These are phyloP conservation scores for Malurus cyaneus DNA, from an alignment of 2,113 vertebrate genomes.

Conservation along the genomic window DNA sequence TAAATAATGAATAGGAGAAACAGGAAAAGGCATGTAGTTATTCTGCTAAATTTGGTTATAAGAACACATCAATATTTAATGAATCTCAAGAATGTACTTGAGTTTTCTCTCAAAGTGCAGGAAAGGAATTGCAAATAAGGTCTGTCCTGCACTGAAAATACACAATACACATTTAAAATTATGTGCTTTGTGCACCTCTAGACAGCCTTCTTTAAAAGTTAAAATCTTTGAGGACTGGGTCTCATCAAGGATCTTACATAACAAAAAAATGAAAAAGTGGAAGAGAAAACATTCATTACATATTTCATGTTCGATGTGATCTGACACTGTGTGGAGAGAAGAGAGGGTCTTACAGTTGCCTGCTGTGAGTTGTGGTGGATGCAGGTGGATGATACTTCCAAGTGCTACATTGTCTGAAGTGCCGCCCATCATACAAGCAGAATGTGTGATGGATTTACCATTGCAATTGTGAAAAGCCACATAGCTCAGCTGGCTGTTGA, in stretches of 20 bases:
- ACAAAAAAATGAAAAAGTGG: not conserved
- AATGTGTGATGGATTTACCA: not conserved
- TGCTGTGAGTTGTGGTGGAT: not conserved
- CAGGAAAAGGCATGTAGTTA: not conserved
- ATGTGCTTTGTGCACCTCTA: not conserved
- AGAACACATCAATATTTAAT: not conserved
- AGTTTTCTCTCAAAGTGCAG: not conserved
- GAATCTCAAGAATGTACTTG: not conserved
- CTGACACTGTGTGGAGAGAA: not conserved
- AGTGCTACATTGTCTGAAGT: accelerated
- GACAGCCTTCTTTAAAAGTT: not conserved
- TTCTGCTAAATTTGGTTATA: not conserved
- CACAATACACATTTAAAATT: not conserved
- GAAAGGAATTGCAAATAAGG: not conserved
- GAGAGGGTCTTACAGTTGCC: not conserved
- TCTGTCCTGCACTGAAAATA: not conserved
- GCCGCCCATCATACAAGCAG: not conserved
- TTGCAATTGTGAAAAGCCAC: accelerated
- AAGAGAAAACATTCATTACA: not conserved
- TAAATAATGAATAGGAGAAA: not conserved
- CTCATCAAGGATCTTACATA: not conserved
- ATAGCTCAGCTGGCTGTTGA: not conserved
- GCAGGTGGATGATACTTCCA: not conserved
- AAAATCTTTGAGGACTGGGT: not conserved
- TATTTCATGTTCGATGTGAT: not conserved